Evolutionary conservation across 2,888 invertebrate species (phyloP).

Genomic region (Amphipoea oculea): DNA sequence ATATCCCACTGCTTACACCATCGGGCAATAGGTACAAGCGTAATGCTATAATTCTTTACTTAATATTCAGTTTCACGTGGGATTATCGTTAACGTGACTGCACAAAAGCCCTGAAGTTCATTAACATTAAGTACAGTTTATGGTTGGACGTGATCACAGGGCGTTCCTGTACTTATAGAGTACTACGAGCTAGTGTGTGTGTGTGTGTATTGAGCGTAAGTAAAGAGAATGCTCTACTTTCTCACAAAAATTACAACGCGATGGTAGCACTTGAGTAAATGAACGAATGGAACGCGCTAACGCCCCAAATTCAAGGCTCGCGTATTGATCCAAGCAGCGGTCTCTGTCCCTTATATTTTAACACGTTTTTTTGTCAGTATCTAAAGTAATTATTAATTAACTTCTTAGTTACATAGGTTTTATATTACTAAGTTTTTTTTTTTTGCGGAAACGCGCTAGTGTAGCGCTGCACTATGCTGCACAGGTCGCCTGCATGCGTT

Average conservation of each 20-base stretch:
- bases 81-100: not conserved
- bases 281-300: conserved; percentile 9
- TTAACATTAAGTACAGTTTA: not conserved
- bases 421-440: too few species aligned
- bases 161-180: not conserved
- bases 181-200: not conserved
- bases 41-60: not conserved
- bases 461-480: conserved; percentile 18
- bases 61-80: not conserved
- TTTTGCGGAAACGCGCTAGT: not conserved
- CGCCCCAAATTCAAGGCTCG: conserved; percentile 42
- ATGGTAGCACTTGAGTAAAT: not conserved
- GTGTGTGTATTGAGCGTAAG: not conserved
- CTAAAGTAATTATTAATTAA: not conserved
- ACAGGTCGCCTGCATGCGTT: conserved; percentile 8
- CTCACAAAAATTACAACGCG: not conserved
- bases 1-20: too few species aligned
- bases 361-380: too few species aligned
- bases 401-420: not conserved
- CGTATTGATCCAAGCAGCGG: conserved; percentile 33
- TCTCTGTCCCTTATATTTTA: not conserved
- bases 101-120: not conserved
- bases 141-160: not conserved
- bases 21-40: too few species aligned
- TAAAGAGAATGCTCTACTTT: not conserved